phyloP scores from a whole-genome alignment of 2,888 invertebrate genomes.

The Leuctra nigra region DNA sequence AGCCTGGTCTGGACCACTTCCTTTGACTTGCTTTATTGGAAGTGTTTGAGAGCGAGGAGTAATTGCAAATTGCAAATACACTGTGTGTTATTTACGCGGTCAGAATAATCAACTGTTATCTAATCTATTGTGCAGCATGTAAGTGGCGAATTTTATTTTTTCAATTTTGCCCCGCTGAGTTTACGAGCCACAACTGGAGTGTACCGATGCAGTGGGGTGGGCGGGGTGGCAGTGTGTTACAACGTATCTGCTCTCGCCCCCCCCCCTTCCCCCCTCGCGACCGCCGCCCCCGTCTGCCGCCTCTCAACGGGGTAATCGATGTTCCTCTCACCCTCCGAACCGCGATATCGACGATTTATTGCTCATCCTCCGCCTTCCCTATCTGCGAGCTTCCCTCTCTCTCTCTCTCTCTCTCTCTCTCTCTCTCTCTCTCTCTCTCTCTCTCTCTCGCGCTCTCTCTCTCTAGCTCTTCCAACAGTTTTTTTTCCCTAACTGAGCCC shows the following conservation, averaged over 20 bases:
- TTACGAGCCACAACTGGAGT: no score
- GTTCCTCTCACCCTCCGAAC: constrained; percentile 20
- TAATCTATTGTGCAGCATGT: no score
- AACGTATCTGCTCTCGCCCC: neutral
- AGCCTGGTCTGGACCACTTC: no score
- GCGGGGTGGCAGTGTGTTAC: neutral
- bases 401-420: constrained; percentile 22
- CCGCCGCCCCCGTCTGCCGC: constrained; percentile 21
- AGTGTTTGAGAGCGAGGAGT: no score
- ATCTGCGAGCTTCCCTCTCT: constrained; percentile 24
- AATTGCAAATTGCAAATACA: no score
- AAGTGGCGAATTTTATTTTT: no score
- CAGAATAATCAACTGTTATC: no score
- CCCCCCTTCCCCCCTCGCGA: constrained; percentile 8
- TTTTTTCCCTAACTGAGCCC: neutral
- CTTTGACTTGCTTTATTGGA: no score
- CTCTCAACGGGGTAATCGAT: constrained; percentile 27
- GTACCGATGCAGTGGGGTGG: neutral
- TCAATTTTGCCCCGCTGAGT: no score
- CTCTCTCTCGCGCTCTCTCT: no score
- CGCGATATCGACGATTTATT: constrained; percentile 24
- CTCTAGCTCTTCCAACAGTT: constrained; percentile 21
- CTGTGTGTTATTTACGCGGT: no score
- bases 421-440: constrained; percentile 19
- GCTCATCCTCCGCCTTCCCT: constrained; percentile 19